Percentiles rank a stretch among this genome's conserved stretches.
Evolutionary conservation across 2,797 vertebrate genomes (phyloP).

Genomic region (Nyctibius grandis): DNA sequence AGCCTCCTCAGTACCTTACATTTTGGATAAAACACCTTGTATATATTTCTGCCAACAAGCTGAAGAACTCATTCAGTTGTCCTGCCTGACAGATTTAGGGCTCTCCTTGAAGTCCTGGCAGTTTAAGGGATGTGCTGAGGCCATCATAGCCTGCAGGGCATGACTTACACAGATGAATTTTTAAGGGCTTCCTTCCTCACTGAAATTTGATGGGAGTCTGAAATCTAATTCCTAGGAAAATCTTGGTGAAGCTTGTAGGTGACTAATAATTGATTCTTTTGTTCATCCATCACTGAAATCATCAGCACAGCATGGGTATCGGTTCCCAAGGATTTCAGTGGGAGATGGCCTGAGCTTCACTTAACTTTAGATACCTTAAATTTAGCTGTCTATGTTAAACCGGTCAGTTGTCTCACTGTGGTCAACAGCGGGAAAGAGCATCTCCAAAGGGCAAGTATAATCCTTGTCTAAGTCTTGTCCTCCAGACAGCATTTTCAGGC

Average conservation of each 20-base stretch:
- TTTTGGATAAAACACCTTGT: background rate
- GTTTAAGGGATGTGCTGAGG: background rate
- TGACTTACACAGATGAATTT: background rate
- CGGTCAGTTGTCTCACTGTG: background rate
- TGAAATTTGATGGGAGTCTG: background rate
- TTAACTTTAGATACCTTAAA: background rate
- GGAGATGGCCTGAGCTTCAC: background rate
- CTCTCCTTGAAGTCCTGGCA: background rate
- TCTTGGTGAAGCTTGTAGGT: background rate
- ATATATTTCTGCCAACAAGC: background rate
- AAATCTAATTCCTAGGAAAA: background rate
- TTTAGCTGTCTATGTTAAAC: background rate
- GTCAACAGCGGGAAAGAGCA: background rate
- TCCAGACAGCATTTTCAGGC: background rate
- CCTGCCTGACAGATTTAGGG: background rate
- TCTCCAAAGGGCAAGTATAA: background rate
- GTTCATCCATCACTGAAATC: background rate
- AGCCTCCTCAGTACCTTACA: background rate
- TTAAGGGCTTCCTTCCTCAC: background rate
- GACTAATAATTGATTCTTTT: background rate
- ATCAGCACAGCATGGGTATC: background rate
- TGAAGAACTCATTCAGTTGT: background rate
- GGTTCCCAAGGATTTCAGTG: background rate
- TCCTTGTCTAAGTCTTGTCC: background rate
- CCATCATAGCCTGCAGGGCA: background rate